Percentiles rank a stretch among this genome's conserved stretches.
These are phyloP conservation scores for Octomys mimax DNA, from an alignment of 2,797 vertebrate genomes.

Conservation along the genomic window DNA sequence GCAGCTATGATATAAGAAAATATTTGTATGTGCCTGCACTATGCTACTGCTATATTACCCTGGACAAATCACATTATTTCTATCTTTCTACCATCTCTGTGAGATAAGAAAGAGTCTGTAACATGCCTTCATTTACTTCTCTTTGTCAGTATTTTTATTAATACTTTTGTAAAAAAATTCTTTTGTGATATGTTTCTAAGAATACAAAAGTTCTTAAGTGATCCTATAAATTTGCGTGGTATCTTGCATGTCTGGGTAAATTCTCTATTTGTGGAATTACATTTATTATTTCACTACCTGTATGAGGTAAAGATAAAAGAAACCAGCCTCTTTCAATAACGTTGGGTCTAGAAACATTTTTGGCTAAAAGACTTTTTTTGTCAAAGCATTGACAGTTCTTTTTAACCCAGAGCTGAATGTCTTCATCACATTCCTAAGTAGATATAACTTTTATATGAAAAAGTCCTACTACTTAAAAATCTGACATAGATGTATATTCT, in stretches of 20 bases:
- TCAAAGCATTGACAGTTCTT: not conserved
- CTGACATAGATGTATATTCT: not conserved
- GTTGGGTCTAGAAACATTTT: not conserved
- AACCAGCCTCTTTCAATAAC: not conserved
- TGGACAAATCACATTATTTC: not conserved
- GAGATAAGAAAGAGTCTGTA: not conserved
- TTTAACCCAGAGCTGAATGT: not conserved
- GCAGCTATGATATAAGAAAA: not conserved
- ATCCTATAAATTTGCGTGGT: not conserved
- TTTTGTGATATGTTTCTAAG: not conserved
- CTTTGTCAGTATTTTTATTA: not conserved
- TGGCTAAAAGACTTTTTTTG: not conserved
- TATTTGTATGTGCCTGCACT: not conserved
- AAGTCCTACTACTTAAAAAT: conserved; percentile 33
- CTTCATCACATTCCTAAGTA: not conserved
- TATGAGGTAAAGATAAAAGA: not conserved
- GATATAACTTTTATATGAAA: not conserved
- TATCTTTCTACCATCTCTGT: not conserved
- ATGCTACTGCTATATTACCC: not conserved
- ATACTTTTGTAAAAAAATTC: not conserved
- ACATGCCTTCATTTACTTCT: not conserved
- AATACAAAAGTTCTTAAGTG: not conserved
- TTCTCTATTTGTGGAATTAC: not conserved
- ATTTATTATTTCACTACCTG: not conserved
- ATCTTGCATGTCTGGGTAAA: not conserved